Percentiles rank a stretch among this genome's conserved stretches.
These are phyloP conservation scores for Cheilosia impressa DNA, from an alignment of 2,888 invertebrate genomes.

Conservation along the genomic window DNA sequence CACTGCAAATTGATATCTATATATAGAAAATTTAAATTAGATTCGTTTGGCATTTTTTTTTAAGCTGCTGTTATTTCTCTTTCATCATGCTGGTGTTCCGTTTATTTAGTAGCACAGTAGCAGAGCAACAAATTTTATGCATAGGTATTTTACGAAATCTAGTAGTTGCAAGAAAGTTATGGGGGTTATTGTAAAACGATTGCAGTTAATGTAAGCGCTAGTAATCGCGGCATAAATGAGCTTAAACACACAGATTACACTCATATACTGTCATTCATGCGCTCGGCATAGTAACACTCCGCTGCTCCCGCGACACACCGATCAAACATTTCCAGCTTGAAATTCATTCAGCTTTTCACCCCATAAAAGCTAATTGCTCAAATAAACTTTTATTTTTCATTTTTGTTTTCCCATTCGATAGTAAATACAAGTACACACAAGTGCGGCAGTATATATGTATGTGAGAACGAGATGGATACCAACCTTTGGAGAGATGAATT, in stretches of 20 bases:
- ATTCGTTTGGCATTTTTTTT: conserved; percentile 53
- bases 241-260: conserved; percentile 39
- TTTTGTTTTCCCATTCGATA: conserved; percentile 24
- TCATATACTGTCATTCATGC: conserved; percentile 65
- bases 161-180: conserved; percentile 56
- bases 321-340: conserved; percentile 61
- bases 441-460: background rate
- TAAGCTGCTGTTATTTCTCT: conserved; percentile 19
- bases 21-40: conserved; percentile 70
- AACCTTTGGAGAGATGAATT: conserved; percentile 20
- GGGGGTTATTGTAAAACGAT: conserved; percentile 65
- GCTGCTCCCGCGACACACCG: conserved; percentile 2
- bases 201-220: conserved; percentile 10
- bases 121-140: conserved; percentile 37
- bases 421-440: conserved; percentile 11
- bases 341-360: conserved; percentile 75
- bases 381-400: conserved; percentile 66
- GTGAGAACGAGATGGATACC: conserved; percentile 20
- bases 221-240: conserved; percentile 35
- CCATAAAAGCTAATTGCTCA: conserved; percentile 73
- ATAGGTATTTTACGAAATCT: conserved; percentile 27
- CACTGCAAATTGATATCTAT: conserved; percentile 70
- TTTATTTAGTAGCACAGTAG: conserved; percentile 68
- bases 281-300: conserved; percentile 6
- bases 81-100: conserved; percentile 37